A percentile compares a stretch with the other conserved stretches of the same genome.
Conservation (phyloP, 2,797 vertebrate genomes). For the Sebastes wilsoni region DNA sequence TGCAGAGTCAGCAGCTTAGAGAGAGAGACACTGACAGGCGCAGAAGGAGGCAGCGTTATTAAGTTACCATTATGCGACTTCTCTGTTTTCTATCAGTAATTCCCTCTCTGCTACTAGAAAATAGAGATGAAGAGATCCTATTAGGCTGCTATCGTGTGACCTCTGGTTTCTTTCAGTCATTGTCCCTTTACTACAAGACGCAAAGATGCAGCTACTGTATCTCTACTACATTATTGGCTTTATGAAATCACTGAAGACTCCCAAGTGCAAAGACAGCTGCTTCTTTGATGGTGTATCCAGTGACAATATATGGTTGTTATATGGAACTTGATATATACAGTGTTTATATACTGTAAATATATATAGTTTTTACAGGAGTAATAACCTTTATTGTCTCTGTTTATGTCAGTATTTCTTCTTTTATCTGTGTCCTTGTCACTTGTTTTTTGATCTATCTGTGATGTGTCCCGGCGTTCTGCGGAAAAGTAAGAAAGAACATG, state of each 20-base stretch:
- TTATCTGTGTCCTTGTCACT: not conserved
- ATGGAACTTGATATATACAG: not conserved
- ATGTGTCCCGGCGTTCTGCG: not conserved
- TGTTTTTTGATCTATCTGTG: not conserved
- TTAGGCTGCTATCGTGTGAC: conserved; percentile 28
- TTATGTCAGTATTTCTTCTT: not conserved
- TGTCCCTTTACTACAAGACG: conserved; percentile 13
- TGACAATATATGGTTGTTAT: not conserved
- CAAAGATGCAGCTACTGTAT: conserved; percentile 8
- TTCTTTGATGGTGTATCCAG: not conserved
- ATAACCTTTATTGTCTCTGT: not conserved
- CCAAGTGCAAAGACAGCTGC: not conserved
- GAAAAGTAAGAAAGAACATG: not conserved
- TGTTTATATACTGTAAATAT: not conserved
- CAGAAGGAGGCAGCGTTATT: conserved; percentile 1
- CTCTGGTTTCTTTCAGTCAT: conserved; percentile 1
- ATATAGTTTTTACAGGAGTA: not conserved
- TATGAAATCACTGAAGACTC: conserved; percentile 9
- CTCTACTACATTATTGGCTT: not conserved
- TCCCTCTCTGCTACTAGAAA: conserved; percentile 5
- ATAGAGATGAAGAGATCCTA: not conserved
- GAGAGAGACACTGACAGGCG: not conserved
- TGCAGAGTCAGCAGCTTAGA: conserved; percentile 58
- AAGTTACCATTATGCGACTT: conserved; percentile 23
- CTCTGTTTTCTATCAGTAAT: conserved; percentile 12